Percentiles rank a stretch among this genome's conserved stretches.
These are phyloP conservation scores for Crocodylus rhombifer DNA, from an alignment of 2,797 vertebrate genomes.

Conservation along the genomic window DNA sequence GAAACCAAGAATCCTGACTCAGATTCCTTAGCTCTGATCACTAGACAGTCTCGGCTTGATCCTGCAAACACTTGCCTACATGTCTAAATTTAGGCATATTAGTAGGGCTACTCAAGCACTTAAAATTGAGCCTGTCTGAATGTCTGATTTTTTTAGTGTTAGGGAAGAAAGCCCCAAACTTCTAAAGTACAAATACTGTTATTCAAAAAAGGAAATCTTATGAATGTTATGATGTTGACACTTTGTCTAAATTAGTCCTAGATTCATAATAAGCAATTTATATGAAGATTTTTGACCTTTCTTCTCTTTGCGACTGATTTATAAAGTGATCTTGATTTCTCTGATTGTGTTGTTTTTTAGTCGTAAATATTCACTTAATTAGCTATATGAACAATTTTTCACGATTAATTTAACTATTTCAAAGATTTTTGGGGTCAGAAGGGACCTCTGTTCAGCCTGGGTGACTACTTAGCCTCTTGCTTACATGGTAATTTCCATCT, in stretches of 20 bases:
- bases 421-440: too few species aligned
- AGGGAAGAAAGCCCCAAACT: background rate
- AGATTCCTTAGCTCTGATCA: conserved; percentile 44
- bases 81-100: conserved; percentile 52
- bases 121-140: conserved; percentile 55
- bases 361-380: background rate
- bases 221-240: background rate
- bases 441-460: too few species aligned
- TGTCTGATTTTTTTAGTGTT: conserved; percentile 24
- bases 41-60: conserved; percentile 20
- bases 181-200: background rate
- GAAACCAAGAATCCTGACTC: background rate
- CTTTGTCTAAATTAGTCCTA: background rate
- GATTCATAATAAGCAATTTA: background rate
- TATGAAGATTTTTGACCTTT: background rate
- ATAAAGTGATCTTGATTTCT: background rate
- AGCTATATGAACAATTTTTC: background rate
- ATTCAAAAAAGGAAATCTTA: background rate
- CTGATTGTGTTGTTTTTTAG: background rate
- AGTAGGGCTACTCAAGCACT: conserved; percentile 62
- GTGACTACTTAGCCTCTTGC: too few species aligned
- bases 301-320: background rate
- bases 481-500: too few species aligned
- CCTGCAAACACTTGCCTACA: conserved; percentile 60
- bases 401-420: background rate